Evolutionary conservation across 2,888 invertebrate species (phyloP).

Genomic region (Drosophila seclusa): DNA sequence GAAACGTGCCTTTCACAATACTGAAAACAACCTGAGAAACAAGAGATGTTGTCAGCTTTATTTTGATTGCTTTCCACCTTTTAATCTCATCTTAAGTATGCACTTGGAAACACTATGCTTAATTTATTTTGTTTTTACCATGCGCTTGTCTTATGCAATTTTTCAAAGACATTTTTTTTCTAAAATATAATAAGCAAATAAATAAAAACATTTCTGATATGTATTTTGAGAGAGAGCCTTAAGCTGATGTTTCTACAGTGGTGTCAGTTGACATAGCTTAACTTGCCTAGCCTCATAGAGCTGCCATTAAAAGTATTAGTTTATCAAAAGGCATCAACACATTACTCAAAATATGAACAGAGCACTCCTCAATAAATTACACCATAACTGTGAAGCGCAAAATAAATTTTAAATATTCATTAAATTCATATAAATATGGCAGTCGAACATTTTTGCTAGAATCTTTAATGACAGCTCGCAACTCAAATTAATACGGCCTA

Average conservation of each 20-base stretch:
- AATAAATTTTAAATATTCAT: constrained; percentile 18
- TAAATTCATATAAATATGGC: constrained; percentile 18
- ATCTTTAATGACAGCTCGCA: constrained; percentile 33
- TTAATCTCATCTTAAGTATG: constrained; percentile 6
- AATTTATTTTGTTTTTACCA: constrained; percentile 9
- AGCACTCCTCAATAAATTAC: not conserved
- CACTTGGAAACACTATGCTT: constrained; percentile 1
- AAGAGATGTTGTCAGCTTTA: not conserved
- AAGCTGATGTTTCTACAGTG: no score
- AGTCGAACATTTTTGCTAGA: not conserved
- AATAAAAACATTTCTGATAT: not conserved
- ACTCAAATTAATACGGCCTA: constrained; percentile 49
- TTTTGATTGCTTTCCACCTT: constrained; percentile 25
- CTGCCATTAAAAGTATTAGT: no score
- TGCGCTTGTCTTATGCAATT: not conserved
- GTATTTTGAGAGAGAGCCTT: not conserved
- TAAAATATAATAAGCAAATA: not conserved
- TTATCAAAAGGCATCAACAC: not conserved
- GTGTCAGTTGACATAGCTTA: not conserved
- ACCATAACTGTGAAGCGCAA: constrained; percentile 3
- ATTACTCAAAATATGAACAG: not conserved
- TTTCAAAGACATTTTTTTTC: not conserved
- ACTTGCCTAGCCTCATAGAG: not conserved
- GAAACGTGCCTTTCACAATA: not conserved
- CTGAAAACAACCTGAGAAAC: not conserved